A percentile compares a stretch with the other conserved stretches of the same genome.
Evolutionary conservation across 2,113 vertebrate species (phyloP).

Genomic region (Psilopogon haemacephalus): DNA sequence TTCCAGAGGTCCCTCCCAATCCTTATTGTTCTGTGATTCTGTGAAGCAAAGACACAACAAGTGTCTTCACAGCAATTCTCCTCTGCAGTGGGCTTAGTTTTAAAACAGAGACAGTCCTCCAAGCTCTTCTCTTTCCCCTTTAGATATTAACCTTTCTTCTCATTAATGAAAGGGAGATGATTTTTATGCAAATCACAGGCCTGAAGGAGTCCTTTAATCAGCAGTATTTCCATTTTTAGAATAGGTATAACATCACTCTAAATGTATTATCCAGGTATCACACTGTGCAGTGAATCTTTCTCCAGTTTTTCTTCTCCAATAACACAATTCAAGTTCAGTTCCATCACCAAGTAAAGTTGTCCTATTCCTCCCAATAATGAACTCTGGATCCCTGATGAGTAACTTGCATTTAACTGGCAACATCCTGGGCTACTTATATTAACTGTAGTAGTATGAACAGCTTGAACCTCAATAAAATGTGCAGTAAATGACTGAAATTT

Average conservation of each 20-base stretch:
- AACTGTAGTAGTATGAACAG: conserved; percentile 71
- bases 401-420: conserved; percentile 74
- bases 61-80: not conserved
- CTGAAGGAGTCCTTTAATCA: not conserved
- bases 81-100: not conserved
- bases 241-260: not conserved
- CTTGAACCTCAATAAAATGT: conserved; percentile 77
- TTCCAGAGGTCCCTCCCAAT: no score
- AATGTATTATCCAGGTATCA: accelerated
- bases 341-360: conserved; percentile 52
- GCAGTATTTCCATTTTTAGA: not conserved
- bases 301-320: not conserved
- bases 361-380: conserved; percentile 65
- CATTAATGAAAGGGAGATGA: not conserved
- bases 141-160: not conserved
- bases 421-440: conserved; percentile 72
- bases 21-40: no score
- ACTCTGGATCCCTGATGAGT: conserved; percentile 70
- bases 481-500: conserved; percentile 75
- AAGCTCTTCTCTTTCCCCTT: not conserved
- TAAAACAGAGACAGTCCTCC: not conserved
- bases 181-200: not conserved
- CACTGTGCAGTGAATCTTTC: not conserved
- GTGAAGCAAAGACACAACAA: not conserved
- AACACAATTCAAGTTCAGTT: not conserved